Base-by-base conservation (phyloP, 2,888 invertebrate genomes). In the Drosophila paramelanica region DNA sequence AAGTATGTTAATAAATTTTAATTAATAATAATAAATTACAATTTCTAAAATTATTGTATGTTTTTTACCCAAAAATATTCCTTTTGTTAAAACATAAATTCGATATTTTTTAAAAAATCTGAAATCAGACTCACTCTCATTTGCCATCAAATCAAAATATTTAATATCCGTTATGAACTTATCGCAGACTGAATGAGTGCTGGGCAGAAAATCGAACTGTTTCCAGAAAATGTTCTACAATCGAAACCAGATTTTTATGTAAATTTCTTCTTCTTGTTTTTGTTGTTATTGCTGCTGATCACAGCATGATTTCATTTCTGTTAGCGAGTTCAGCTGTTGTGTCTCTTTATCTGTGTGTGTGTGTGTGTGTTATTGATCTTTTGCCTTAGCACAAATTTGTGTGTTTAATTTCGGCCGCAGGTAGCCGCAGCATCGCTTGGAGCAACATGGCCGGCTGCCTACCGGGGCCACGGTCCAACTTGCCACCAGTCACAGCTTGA, bases 221-320 rank as follows among this genome's bases (percentile, higher is more conserved):
- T 58, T 20, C 49, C 17, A 57, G 41, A 41, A 60, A 72, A 77
- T 53, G 62, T 79, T 79, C 79, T 69, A 60, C 74, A 56, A 55
- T 23, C 53, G 17, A 45, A 87, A 83, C 84, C 79, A 79, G 89
- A 88, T 77, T 81, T 74, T 45, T 88, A 88, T 85, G 81, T 81
- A 70, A 88, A 85, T 85, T 79, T 73, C 45, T 66, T 71, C 53
- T 61, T 53, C 43, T 61, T 65, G 20, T 59, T 43, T 38, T 51
- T 66, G 10, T 38, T 62, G 53, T 14, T 64, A 1, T 5, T 36
- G 46, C 11, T 55, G 36, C 39, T 55, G 60, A 47, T 61, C 41
- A n/a, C 61, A 67, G 61, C 75, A 68, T 78, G 84, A 88, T 83
- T 83, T 75, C 80, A 80, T 80, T 78, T 69, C 55, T 53, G 68